These are phyloP conservation scores for Sander vitreus DNA, from an alignment of 2,113 vertebrate species.

Conservation along the genomic window DNA sequence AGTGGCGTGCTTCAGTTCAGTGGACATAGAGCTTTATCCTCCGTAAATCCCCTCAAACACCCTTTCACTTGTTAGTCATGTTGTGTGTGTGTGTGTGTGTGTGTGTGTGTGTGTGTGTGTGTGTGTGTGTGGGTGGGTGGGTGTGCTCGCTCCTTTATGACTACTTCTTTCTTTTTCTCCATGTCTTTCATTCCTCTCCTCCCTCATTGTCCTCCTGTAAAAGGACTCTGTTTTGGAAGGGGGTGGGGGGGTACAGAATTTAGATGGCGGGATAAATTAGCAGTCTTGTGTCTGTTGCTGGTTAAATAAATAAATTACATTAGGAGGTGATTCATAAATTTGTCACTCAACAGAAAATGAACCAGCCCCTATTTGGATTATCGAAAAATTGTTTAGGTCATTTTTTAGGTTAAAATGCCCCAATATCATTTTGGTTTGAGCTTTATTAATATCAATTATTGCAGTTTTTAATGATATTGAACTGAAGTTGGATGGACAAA, in stretches of 20 bases:
- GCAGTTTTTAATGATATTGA: too few species aligned
- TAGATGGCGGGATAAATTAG: neutral
- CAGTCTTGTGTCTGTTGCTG: neutral
- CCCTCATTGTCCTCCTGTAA: neutral
- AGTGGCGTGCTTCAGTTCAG: neutral
- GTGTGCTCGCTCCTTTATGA: neutral
- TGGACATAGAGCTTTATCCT: conserved; percentile 27
- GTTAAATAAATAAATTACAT: neutral
- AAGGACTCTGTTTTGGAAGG: neutral
- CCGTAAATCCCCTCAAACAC: conserved; percentile 9
- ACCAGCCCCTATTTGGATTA: neutral
- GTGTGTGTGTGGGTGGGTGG: neutral
- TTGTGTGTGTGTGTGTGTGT: conserved; percentile 1
- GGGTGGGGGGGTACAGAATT: neutral
- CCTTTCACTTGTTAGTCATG: conserved; percentile 2
- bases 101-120: conserved; percentile 28
- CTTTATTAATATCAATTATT: too few species aligned
- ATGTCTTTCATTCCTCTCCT: neutral
- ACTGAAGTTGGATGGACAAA: too few species aligned
- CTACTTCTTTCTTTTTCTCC: neutral
- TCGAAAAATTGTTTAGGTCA: too few species aligned
- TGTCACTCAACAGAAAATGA: neutral
- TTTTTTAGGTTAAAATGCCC: too few species aligned
- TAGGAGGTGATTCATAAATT: neutral
- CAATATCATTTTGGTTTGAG: too few species aligned